Evolutionary conservation across 2,797 vertebrate genomes (phyloP), one percentile per base, ranked within the genome.

Genomic region (Phoebastria nigripes): DNA sequence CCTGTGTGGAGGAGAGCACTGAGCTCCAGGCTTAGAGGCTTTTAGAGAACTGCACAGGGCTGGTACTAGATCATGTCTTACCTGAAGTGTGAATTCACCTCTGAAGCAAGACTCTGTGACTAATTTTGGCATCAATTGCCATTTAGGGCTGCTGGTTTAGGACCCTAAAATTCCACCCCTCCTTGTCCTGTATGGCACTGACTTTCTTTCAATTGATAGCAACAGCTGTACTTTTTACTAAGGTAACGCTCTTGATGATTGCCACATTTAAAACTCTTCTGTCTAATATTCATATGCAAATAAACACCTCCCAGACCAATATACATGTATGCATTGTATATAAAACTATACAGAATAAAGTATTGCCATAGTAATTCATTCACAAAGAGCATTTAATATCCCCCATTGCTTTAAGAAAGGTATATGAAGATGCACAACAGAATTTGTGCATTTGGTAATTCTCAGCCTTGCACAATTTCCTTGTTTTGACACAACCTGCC

Each of bases 1-100:
- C 29, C 37, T 2, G 5, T 4, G n/a, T 0, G 4, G 49, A 71
- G 29, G 8, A 26, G 11, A 31, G 62, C 54, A 0, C 52, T 0
- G 66, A 37, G 47, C 8, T 52, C 35, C 89, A 14, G 66, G 14
- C 22, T 29, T 8, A 33, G 21, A 25, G 33, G 33, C 28, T 33
- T 59, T 62, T 3, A 18, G 20, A 33, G 47, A 79, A 31, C 67
- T 20, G 55, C 67, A 8, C 39, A 10, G 39, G 28, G 29, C 56
- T 56, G 49, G 19, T 13, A 9, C n/a, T 10, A 26, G 55, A 7
- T 9, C 74, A 14, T 5, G 3, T 12, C 55, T 66, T 18, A 67
- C 52, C 74, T 56, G 35, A 15, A 85, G 17, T 0, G 8, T 6
- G 4, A 44, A 19, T 20, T 69, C 42, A 67, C 14, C 42, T 16